phyloP scores from a whole-genome alignment of 2,888 invertebrate species.

The Nomada lathburiana region DNA sequence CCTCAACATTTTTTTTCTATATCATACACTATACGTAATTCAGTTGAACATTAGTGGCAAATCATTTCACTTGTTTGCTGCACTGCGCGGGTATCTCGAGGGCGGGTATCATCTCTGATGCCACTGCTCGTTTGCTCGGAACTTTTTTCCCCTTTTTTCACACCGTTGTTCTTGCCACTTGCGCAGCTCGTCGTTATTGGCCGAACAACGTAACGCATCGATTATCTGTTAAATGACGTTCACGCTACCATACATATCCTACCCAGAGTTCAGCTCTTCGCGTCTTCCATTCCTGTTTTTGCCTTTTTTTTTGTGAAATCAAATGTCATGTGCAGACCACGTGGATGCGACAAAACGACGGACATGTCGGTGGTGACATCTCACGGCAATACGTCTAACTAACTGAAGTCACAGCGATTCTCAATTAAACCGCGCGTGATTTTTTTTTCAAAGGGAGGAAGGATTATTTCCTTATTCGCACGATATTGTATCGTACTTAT shows the following conservation, averaged over 20 bases:
- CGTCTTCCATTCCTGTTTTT: slow-evolving; percentile 13
- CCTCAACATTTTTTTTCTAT: neutral
- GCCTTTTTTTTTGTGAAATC: slow-evolving; percentile 47
- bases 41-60: neutral
- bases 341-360: slow-evolving; percentile 68
- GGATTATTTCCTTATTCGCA: slow-evolving; percentile 75
- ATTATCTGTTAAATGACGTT: slow-evolving; percentile 52
- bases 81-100: slow-evolving; percentile 9
- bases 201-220: slow-evolving; percentile 48
- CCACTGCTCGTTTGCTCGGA: slow-evolving; percentile 56
- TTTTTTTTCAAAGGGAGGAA: slow-evolving; percentile 58
- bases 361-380: slow-evolving; percentile 75
- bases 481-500: slow-evolving; percentile 43
- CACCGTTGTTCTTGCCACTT: slow-evolving; percentile 25
- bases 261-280: slow-evolving; percentile 9
- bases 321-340: slow-evolving; percentile 75
- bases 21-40: neutral
- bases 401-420: slow-evolving; percentile 53
- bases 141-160: slow-evolving; percentile 30
- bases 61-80: slow-evolving; percentile 17
- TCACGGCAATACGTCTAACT: slow-evolving; percentile 62
- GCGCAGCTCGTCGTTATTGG: slow-evolving; percentile 24
- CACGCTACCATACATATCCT: slow-evolving; percentile 26
- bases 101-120: slow-evolving; percentile 47
- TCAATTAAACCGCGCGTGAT: slow-evolving; percentile 36